phyloP scores from a whole-genome alignment of 2,113 vertebrate species.

The Lagopus leucura region DNA sequence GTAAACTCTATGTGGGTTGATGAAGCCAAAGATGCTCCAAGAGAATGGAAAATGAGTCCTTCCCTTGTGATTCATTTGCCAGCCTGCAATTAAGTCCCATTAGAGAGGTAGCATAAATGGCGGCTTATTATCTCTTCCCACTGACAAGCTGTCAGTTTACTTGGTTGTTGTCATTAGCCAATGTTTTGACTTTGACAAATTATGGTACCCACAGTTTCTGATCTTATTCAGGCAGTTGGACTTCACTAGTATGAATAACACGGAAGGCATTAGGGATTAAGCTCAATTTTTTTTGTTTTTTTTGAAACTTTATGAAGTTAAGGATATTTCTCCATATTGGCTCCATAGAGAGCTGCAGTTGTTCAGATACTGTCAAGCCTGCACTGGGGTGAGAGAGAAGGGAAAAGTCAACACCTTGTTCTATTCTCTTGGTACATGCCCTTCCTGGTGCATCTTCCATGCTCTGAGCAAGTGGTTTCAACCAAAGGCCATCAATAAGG shows the following conservation, averaged over 20 bases:
- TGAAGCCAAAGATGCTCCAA: neutral
- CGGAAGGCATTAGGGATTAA: neutral
- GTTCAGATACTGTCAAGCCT: neutral
- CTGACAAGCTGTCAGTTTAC: conserved; percentile 6
- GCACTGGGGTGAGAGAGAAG: neutral
- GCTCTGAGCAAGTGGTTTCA: neutral
- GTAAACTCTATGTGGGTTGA: neutral
- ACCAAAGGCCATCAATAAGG: neutral
- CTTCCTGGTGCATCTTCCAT: neutral
- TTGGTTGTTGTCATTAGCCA: neutral
- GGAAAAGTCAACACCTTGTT: neutral
- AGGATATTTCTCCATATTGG: neutral
- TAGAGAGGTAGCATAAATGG: neutral
- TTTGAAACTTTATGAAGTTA: neutral
- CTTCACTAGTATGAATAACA: neutral
- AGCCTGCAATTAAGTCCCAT: neutral
- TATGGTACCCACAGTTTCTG: neutral
- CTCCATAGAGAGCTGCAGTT: neutral
- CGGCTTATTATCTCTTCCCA: neutral
- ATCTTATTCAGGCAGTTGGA: neutral
- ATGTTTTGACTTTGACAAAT: neutral
- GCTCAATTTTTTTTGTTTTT: neutral
- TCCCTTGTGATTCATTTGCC: neutral
- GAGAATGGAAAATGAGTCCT: neutral
- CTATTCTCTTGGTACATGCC: neutral